These are phyloP conservation scores for Microhierax caerulescens DNA, from an alignment of 2,797 vertebrate genomes.

Conservation along the genomic window DNA sequence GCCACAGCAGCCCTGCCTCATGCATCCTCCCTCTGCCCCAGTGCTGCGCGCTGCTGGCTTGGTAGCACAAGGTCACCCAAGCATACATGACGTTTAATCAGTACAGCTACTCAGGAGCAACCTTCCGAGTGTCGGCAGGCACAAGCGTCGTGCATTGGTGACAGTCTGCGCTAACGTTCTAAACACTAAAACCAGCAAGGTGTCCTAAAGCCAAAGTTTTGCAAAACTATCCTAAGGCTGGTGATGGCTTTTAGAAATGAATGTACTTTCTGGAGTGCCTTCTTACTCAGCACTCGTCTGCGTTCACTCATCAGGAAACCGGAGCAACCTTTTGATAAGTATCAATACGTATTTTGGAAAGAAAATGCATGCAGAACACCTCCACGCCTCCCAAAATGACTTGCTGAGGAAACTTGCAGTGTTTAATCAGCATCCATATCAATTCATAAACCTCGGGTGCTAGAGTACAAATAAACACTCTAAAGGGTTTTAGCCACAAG, in stretches of 20 bases:
- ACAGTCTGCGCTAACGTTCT: fast-evolving
- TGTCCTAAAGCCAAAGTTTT: not conserved
- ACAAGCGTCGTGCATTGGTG: fast-evolving
- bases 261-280: not conserved
- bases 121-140: not conserved
- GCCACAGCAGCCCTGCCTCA: not conserved
- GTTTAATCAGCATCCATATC: slow-evolving; percentile 49
- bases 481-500: slow-evolving; percentile 69
- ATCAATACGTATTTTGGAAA: not conserved
- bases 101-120: not conserved
- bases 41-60: not conserved
- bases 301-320: not conserved
- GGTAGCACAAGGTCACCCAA: not conserved
- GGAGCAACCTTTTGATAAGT: not conserved
- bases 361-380: not conserved
- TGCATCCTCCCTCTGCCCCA: not conserved
- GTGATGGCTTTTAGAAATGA: not conserved
- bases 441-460: slow-evolving; percentile 65
- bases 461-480: slow-evolving; percentile 76
- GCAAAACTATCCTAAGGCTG: not conserved
- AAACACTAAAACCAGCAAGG: fast-evolving
- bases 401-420: not conserved
- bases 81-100: not conserved
- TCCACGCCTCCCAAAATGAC: not conserved
- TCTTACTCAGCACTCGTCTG: not conserved